These are phyloP conservation scores for Papilio polytes DNA, from an alignment of 1,140 invertebrate species.

Conservation along the genomic window DNA sequence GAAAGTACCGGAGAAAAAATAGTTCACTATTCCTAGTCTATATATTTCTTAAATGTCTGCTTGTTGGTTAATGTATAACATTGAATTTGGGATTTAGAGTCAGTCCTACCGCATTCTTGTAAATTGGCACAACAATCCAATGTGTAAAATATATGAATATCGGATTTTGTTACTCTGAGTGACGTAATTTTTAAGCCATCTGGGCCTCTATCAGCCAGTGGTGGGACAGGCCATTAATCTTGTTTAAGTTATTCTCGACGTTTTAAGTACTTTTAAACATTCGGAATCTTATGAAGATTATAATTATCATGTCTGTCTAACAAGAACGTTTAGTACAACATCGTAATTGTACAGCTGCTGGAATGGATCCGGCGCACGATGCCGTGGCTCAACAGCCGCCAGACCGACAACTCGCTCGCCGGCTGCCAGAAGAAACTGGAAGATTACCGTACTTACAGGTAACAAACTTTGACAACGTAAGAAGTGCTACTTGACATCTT, in stretches of 20 bases:
- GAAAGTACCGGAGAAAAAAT: too few relatives aligned
- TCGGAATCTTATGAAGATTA: neutral
- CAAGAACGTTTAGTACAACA: neutral
- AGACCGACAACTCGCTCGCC: slow-evolving; percentile 98
- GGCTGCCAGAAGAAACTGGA: slow-evolving; percentile 99
- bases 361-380: slow-evolving; percentile 99
- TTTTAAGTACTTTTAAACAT: neutral
- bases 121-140: too few relatives aligned
- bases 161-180: too few relatives aligned
- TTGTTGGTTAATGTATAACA: too few relatives aligned
- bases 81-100: too few relatives aligned
- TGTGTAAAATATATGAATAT: too few relatives aligned
- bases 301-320: slow-evolving; percentile 16
- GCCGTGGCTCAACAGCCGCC: slow-evolving; percentile 98
- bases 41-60: too few relatives aligned
- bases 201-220: too few relatives aligned
- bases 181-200: too few relatives aligned
- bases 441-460: slow-evolving; percentile 98
- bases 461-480: slow-evolving; percentile 28
- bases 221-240: neutral
- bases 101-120: too few relatives aligned
- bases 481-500: too few relatives aligned
- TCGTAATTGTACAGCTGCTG: slow-evolving; percentile 87
- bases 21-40: too few relatives aligned
- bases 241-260: neutral